These are phyloP conservation scores for Fulica atra DNA, from an alignment of 2,113 vertebrate species.

Conservation along the genomic window DNA sequence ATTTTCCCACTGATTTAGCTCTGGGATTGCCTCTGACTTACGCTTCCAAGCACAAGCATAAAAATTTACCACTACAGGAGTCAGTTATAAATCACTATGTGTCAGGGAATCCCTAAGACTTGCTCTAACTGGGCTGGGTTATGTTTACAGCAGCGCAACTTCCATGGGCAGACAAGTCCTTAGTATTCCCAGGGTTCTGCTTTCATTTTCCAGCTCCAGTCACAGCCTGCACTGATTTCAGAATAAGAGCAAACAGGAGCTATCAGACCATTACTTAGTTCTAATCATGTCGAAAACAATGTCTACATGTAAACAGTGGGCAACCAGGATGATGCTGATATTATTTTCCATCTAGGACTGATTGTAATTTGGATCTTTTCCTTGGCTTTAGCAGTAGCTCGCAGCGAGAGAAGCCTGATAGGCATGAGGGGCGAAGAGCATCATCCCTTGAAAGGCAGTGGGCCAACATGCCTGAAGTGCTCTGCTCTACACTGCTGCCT, in stretches of 20 bases:
- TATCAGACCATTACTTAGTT: background rate
- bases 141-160: background rate
- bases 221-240: background rate
- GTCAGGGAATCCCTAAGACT: background rate
- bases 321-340: background rate
- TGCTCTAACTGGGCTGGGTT: background rate
- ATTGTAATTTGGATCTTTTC: background rate
- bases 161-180: background rate
- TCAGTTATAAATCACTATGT: background rate
- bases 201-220: background rate
- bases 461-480: background rate
- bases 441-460: background rate
- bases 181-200: background rate
- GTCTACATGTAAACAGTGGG: background rate
- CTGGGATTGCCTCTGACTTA: background rate
- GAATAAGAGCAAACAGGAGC: background rate
- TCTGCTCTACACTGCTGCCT: background rate
- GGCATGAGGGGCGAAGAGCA: background rate
- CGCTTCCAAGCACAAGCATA: background rate
- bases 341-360: background rate
- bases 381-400: background rate
- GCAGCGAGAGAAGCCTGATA: background rate
- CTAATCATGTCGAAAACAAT: background rate
- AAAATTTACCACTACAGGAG: background rate
- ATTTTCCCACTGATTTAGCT: background rate